These are phyloP conservation scores for Athetis lepigone DNA, from an alignment of 2,888 invertebrate genomes.

Conservation along the genomic window DNA sequence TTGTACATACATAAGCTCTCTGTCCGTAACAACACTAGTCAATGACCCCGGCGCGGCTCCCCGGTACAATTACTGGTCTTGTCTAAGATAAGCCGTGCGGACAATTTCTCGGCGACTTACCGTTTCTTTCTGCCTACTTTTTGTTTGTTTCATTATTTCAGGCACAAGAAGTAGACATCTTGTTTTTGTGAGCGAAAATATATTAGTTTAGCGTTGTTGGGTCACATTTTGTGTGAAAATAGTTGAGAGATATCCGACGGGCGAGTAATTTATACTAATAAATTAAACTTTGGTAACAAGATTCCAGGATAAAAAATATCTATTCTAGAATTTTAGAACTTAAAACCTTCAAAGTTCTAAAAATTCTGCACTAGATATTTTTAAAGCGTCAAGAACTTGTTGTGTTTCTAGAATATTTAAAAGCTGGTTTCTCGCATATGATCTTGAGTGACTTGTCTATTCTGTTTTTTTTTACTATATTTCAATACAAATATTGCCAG, in stretches of 20 bases:
- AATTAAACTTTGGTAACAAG: no score
- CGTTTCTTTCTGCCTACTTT: slow-evolving; percentile 34
- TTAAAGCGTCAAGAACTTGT: no score
- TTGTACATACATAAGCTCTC: slow-evolving; percentile 8
- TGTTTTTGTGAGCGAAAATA: slow-evolving; percentile 4
- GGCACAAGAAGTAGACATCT: slow-evolving; percentile 22
- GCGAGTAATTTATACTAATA: no score
- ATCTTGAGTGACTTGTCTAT: no score
- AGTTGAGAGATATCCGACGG: background rate
- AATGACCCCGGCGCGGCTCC: background rate
- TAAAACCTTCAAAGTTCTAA: no score
- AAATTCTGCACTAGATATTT: no score
- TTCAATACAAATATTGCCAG: no score
- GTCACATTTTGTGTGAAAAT: background rate
- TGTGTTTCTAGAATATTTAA: no score
- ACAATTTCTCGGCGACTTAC: slow-evolving; percentile 35
- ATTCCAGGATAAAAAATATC: no score
- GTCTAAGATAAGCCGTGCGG: slow-evolving; percentile 37
- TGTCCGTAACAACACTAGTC: slow-evolving; percentile 21
- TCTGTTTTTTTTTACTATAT: no score
- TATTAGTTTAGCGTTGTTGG: background rate
- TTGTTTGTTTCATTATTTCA: slow-evolving; percentile 33
- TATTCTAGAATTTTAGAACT: no score
- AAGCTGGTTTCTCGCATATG: no score
- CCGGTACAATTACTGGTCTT: slow-evolving; percentile 42